Conservation (phyloP, 1,140 invertebrate species). For the Diorhabda sublineata region DNA sequence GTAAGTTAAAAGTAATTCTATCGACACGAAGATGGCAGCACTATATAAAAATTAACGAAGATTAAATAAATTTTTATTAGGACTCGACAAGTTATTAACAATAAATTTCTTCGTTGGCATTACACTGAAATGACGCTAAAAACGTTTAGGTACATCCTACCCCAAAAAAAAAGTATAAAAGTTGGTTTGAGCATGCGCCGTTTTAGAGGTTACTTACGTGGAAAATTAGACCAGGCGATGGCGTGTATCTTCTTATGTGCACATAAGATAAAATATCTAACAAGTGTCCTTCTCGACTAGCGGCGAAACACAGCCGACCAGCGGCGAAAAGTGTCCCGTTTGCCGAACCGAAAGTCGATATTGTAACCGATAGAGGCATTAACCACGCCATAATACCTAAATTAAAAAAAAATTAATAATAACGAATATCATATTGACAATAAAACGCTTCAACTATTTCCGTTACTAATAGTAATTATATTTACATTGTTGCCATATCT, state of each 20-base stretch:
- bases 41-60: too few species aligned
- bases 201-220: conserved; percentile 64
- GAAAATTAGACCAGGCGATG: conserved; percentile 93
- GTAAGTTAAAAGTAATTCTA: too few species aligned
- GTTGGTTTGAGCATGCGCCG: too few species aligned
- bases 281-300: conserved; percentile 89
- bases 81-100: too few species aligned
- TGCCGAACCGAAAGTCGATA: conserved; percentile 94
- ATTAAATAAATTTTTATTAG: too few species aligned
- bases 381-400: conserved; percentile 80
- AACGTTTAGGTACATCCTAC: too few species aligned
- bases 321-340: conserved; percentile 93
- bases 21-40: too few species aligned
- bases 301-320: conserved; percentile 89
- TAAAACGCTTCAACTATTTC: neutral
- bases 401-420: conserved; percentile 49
- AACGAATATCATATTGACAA: neutral
- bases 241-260: conserved; percentile 84
- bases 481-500: too few species aligned
- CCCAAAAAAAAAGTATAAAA: too few species aligned
- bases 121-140: too few species aligned
- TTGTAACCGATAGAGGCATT: conserved; percentile 91
- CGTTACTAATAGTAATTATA: too few species aligned
- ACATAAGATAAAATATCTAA: conserved; percentile 91
- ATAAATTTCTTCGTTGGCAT: too few species aligned